Evolutionary conservation across 2,888 invertebrate genomes (phyloP), one percentile per base, ranked within the genome.

Genomic region (Nebria brevicollis): DNA sequence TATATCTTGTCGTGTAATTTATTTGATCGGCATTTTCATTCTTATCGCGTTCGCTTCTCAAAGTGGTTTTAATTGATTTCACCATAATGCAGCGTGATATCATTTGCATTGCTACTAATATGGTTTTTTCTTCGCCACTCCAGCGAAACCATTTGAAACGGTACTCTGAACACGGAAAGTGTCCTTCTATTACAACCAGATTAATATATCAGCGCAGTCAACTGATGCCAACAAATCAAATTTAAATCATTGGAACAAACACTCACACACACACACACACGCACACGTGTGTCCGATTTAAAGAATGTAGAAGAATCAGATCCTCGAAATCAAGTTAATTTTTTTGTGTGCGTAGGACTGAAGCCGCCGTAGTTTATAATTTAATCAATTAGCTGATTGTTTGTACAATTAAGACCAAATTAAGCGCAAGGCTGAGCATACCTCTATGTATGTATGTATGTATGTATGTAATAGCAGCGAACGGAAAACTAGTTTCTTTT

Each of bases 61-160:
- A 77, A 81, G 76, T 73, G 81, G 81, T 77, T 77, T 76, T 81
- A 81, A 81, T 81, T 81, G 81, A 81, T 81, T 81, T 72, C 77
- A 81, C 66, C 72, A 81, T 81, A 81, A 81, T 81, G 77, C 66
- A 72, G 81, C 7, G 54, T 13, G 54, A 54, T 54, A 77, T 77
- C 72, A 81, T 81, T 81, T 77, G 81, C 77, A 75, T 64, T 72
- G 68, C 72, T 13, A 73, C 77, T 73, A 54, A 73, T 43, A 73
- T 11, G 2, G 15, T 81, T 77, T 81, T 54, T 74, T 74, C 20
- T 68, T 79, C 74, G 68, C 68, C 7, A 13, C 13, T 54, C 13
- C 54, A 54, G 54, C 54, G 54, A 54, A 54, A 54, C 54, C 7
- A 54, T 54, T 54, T 15, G 26, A 54, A 77, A 77, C 72, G 70